Evolutionary conservation across 1,140 invertebrate species (phyloP).

Genomic region (Drosophila hydei): DNA sequence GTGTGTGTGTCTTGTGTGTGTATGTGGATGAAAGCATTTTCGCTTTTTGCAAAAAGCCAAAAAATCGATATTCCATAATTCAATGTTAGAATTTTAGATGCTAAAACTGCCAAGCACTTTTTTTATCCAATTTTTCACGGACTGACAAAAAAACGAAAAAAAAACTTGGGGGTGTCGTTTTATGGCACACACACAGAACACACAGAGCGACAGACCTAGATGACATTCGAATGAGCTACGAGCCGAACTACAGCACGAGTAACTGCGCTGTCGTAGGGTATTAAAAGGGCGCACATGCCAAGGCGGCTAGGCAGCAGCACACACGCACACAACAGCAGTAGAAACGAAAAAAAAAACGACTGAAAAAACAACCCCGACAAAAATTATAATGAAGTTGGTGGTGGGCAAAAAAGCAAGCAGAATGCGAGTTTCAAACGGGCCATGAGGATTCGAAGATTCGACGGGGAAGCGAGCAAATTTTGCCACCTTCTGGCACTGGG

Average conservation of each 20-base stretch:
- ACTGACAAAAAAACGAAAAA: constrained; percentile 62
- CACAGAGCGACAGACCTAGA: not conserved
- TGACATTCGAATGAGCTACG: constrained; percentile 34
- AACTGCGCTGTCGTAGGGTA: constrained; percentile 41
- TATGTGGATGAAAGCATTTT: constrained; percentile 41
- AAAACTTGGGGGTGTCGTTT: constrained; percentile 64
- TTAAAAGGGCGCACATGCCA: constrained; percentile 3
- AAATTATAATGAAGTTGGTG: constrained; percentile 82
- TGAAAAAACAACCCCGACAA: constrained; percentile 80
- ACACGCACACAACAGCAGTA: constrained; percentile 5
- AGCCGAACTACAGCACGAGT: not conserved
- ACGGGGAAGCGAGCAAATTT: constrained; percentile 45
- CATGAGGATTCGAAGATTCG: too few species aligned
- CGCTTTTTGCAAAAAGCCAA: constrained; percentile 65
- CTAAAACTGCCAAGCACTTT: constrained; percentile 78
- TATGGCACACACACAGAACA: constrained; percentile 1
- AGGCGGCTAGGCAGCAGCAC: constrained; percentile 5
- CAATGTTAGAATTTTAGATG: constrained; percentile 79
- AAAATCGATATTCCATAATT: constrained; percentile 81
- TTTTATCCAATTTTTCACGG: constrained; percentile 81
- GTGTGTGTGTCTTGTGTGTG: not conserved
- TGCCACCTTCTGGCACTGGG: constrained; percentile 52
- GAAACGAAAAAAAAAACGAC: constrained; percentile 46
- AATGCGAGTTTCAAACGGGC: constrained; percentile 29
- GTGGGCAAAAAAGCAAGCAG: constrained; percentile 49